Conservation (phyloP, 1,140 invertebrate species). For the Magallana angulata region DNA sequence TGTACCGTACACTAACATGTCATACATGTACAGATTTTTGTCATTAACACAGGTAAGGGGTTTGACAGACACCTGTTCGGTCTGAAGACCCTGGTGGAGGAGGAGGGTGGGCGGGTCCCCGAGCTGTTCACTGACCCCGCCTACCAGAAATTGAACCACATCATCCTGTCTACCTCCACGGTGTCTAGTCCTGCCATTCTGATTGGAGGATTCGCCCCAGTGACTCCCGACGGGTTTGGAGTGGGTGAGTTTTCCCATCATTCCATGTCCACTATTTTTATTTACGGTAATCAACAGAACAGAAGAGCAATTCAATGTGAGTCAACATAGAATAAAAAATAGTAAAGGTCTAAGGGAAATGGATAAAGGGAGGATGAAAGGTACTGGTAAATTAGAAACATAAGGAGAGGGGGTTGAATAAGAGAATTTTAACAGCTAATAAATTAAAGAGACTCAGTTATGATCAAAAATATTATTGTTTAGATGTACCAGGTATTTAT, state of each 20-base stretch:
- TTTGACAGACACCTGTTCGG: conserved; percentile 98
- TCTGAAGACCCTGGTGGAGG: conserved; percentile 84
- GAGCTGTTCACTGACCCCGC: conserved; percentile 89
- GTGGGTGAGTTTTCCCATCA: conserved; percentile 84
- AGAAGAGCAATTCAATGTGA: neutral
- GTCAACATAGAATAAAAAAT: too few relatives aligned
- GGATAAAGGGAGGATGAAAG: too few relatives aligned
- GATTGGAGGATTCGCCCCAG: conserved; percentile 96
- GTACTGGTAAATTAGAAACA: too few relatives aligned
- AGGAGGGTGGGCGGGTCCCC: conserved; percentile 81
- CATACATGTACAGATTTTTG: too few relatives aligned
- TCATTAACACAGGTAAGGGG: conserved; percentile 86
- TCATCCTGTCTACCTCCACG: conserved; percentile 97
- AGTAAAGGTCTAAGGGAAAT: too few relatives aligned
- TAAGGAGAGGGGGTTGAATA: too few relatives aligned
- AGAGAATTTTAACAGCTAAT: too few relatives aligned
- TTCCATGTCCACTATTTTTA: neutral
- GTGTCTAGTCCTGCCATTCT: conserved; percentile 91
- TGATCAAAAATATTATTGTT: too few relatives aligned
- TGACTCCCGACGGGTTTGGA: conserved; percentile 93
- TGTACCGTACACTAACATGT: too few relatives aligned
- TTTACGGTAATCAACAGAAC: too few relatives aligned
- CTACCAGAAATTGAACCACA: conserved; percentile 91
- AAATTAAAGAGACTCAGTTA: too few relatives aligned
- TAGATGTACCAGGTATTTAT: too few relatives aligned